These are phyloP conservation scores for Phenacoccus solenopsis DNA, from an alignment of 1,140 invertebrate genomes.

Conservation along the genomic window DNA sequence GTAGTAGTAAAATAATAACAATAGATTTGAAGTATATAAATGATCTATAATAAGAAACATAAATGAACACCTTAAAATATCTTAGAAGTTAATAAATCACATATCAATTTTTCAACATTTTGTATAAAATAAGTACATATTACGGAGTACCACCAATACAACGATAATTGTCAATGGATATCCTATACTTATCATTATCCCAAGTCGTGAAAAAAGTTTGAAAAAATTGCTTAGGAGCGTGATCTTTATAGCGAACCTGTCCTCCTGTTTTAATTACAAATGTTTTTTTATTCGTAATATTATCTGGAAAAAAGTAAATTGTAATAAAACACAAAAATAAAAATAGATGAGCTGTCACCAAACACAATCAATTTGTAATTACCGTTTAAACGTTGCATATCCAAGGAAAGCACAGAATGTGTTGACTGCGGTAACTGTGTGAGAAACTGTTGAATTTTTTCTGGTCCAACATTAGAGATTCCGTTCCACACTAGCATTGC, in stretches of 20 bases:
- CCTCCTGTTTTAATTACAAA: not conserved
- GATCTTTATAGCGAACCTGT: not conserved
- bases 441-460: conserved; percentile 4
- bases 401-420: not conserved
- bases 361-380: not conserved
- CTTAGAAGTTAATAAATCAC: too few species aligned
- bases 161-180: conserved; percentile 4
- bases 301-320: not conserved
- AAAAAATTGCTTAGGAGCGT: not conserved
- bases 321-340: not conserved
- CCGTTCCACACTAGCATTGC: not conserved
- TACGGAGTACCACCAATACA: conserved; percentile 4
- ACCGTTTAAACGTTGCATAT: not conserved
- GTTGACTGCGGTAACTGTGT: not conserved
- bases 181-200: not conserved
- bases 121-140: too few species aligned
- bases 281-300: not conserved
- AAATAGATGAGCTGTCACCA: not conserved
- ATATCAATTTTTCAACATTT: too few species aligned
- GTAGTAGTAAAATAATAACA: too few species aligned
- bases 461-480: not conserved
- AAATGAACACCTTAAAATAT: too few species aligned
- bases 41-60: too few species aligned
- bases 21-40: too few species aligned
- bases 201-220: not conserved